Conservation (phyloP, 2,888 invertebrate genomes). For the Ceramica pisi region DNA sequence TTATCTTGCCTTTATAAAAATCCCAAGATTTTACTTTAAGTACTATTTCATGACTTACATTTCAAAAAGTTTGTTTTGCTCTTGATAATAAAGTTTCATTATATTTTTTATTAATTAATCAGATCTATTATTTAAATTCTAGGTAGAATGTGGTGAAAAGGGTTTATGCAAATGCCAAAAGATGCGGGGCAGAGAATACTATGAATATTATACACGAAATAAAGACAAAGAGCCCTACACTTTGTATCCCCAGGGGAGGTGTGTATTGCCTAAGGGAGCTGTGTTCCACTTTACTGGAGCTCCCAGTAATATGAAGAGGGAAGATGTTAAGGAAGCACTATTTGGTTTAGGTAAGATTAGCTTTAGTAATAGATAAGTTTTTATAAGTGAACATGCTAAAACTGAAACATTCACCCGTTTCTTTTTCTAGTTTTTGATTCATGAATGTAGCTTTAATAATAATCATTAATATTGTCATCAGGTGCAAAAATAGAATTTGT, state of each 20-base stretch:
- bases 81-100: background rate
- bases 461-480: slow-evolving; percentile 10
- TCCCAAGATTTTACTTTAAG: background rate
- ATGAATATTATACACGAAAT: slow-evolving; percentile 18
- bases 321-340: slow-evolving; percentile 24
- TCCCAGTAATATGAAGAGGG: slow-evolving; percentile 16
- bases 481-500: slow-evolving; percentile 36
- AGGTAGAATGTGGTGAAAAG: slow-evolving; percentile 21
- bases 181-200: slow-evolving; percentile 26
- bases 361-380: background rate
- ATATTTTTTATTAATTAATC: background rate
- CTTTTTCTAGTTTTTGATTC: background rate
- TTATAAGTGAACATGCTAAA: background rate
- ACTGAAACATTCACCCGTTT: background rate
- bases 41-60: background rate
- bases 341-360: slow-evolving; percentile 20
- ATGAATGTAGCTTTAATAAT: background rate
- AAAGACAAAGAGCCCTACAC: background rate
- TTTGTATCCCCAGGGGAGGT: slow-evolving; percentile 21
- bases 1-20: too few species aligned
- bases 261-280: slow-evolving; percentile 25
- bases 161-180: slow-evolving; percentile 28
- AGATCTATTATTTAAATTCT: background rate
- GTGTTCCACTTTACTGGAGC: slow-evolving; percentile 35
- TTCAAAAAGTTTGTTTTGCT: background rate